Conservation (phyloP, 2,888 invertebrate genomes). For the Hypena proboscidalis region DNA sequence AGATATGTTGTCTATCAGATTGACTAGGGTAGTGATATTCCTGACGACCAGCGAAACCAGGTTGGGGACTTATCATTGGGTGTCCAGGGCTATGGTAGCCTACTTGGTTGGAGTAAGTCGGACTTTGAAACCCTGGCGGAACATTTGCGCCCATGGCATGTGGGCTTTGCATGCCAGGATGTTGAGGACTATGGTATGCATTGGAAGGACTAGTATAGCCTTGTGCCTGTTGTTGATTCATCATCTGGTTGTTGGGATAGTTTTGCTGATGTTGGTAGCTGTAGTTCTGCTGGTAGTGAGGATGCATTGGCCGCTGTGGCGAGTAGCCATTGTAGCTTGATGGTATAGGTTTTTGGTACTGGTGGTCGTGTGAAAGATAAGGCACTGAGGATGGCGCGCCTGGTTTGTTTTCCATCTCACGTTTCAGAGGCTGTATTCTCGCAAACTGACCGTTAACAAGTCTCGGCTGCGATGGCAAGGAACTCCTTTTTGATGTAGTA, state of each 20-base stretch:
- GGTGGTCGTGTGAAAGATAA: constrained; percentile 78
- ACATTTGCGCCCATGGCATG: constrained; percentile 69
- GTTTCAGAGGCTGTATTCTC: constrained; percentile 62
- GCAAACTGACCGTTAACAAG: constrained; percentile 73
- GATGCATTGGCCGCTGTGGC: constrained; percentile 68
- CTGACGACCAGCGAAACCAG: constrained; percentile 62
- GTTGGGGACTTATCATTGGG: constrained; percentile 77
- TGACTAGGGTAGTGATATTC: constrained; percentile 72
- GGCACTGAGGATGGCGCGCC: constrained; percentile 58
- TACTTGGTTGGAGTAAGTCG: constrained; percentile 72
- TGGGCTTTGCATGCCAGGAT: constrained; percentile 73
- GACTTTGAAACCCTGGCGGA: constrained; percentile 75
- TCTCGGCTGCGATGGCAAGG: constrained; percentile 68
- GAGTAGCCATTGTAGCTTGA: constrained; percentile 71
- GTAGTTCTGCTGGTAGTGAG: constrained; percentile 73
- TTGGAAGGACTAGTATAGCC: constrained; percentile 71
- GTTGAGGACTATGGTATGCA: constrained; percentile 75
- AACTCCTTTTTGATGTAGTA: constrained; percentile 70
- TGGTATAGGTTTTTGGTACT: constrained; percentile 73
- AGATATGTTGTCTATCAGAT: constrained; percentile 71
- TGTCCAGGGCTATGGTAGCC: constrained; percentile 75
- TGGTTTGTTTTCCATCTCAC: constrained; percentile 65
- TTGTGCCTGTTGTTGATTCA: constrained; percentile 62
- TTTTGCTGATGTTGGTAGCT: constrained; percentile 74
- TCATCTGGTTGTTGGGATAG: constrained; percentile 68